Evolutionary conservation across 2,888 invertebrate species (phyloP).

Genomic region (Chrysolina haemoptera): DNA sequence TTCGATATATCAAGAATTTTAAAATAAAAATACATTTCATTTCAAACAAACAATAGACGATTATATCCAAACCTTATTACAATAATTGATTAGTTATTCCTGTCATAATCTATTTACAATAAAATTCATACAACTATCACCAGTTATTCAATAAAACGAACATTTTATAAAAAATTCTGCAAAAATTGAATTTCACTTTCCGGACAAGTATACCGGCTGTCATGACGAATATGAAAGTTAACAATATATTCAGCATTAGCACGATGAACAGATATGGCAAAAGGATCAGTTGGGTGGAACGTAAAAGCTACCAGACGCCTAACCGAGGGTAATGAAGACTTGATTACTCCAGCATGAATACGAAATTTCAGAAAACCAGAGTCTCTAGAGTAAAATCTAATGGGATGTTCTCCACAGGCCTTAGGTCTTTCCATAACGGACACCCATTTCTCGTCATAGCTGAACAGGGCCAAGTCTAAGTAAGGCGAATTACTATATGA

Average conservation of each 20-base stretch:
- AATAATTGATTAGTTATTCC: too few relatives aligned
- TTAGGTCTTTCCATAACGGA: constrained; percentile 96
- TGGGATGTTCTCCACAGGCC: constrained; percentile 92
- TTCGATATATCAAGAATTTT: too few relatives aligned
- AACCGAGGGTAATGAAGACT: constrained; percentile 78
- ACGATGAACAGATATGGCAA: constrained; percentile 95
- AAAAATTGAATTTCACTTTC: constrained; percentile 50
- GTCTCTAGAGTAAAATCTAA: constrained; percentile 92
- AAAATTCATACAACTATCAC: too few relatives aligned
- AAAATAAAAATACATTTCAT: too few relatives aligned
- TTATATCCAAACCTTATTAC: too few relatives aligned
- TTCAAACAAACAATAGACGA: too few relatives aligned
- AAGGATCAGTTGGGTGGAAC: constrained; percentile 96
- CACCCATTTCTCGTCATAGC: constrained; percentile 96
- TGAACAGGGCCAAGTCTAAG: constrained; percentile 91
- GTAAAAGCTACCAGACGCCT: constrained; percentile 93
- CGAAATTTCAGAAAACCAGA: constrained; percentile 81
- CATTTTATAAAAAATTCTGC: constrained; percentile 49
- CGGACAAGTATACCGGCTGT: constrained; percentile 43
- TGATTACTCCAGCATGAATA: constrained; percentile 79
- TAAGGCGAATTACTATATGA: constrained; percentile 95
- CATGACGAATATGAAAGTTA: constrained; percentile 89
- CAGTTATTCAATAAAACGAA: background rate
- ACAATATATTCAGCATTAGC: constrained; percentile 94
- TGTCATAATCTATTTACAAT: too few relatives aligned